Evolutionary conservation across 2,797 vertebrate species (phyloP).

Genomic region (Pseudomugil gertrudae): DNA sequence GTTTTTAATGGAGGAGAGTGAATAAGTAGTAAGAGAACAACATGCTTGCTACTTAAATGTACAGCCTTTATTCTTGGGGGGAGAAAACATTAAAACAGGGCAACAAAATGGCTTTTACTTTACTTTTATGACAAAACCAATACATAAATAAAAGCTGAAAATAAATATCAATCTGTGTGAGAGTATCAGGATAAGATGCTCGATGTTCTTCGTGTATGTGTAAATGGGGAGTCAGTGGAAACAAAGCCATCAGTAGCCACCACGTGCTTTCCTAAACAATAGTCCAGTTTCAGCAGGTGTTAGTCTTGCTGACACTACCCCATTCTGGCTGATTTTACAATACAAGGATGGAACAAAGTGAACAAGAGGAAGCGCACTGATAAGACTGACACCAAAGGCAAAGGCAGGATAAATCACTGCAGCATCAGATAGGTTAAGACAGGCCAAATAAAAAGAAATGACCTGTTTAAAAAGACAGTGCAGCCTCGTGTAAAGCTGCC

Average conservation of each 20-base stretch:
- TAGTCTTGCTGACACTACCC: conserved; percentile 70
- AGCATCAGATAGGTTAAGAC: conserved; percentile 29
- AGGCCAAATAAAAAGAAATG: conserved; percentile 11
- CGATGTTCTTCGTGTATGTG: conserved; percentile 37
- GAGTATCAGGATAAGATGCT: conserved; percentile 38
- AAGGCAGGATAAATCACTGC: conserved; percentile 46
- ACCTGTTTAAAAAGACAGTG: conserved; percentile 12
- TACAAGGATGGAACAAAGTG: conserved; percentile 49
- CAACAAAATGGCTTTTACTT: conserved; percentile 6
- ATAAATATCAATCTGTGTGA: conserved; percentile 24
- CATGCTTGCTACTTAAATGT: conserved; percentile 50
- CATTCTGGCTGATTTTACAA: conserved; percentile 57
- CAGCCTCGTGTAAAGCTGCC: background rate
- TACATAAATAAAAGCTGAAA: conserved; percentile 36
- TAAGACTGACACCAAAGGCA: conserved; percentile 70
- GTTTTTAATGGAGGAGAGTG: conserved; percentile 25
- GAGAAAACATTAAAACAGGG: conserved; percentile 13
- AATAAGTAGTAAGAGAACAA: conserved; percentile 33
- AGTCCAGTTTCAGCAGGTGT: conserved; percentile 67
- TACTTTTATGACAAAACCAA: conserved; percentile 39
- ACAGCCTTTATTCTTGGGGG: conserved; percentile 20
- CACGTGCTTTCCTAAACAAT: conserved; percentile 72
- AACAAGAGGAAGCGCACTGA: conserved; percentile 62
- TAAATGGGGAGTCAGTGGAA: conserved; percentile 24
- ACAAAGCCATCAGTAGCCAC: conserved; percentile 66